Evolutionary conservation across 2,797 vertebrate genomes (phyloP), one percentile per base, ranked within the genome.

Genomic region (Sternotherus odoratus): DNA sequence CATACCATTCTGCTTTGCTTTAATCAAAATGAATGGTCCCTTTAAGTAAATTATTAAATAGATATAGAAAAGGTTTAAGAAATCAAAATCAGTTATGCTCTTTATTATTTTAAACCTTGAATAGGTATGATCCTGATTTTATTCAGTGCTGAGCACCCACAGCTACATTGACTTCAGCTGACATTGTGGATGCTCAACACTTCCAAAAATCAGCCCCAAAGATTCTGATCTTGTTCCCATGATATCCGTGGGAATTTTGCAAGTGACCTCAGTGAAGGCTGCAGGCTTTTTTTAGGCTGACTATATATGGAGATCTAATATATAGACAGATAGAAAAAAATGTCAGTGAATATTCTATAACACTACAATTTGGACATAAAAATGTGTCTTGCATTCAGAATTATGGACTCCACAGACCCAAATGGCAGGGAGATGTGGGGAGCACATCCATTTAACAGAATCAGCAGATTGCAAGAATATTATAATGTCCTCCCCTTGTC

Each of bases 301-400:
- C 26, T 79, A 86, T 79, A 79, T 85, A 12, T 85, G 1, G 2
- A 92, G 16, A 77, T 26, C 2, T 8, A 84, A 49, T 1, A 43
- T 23, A 51, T 79, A 80, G 2, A 13, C 69, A 77, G 72, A 49
- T 12, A 49, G 48, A 9, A 39, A 86, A 2, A 49, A 48, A 87
- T 88, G 8, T 15, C 91, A 11, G 4, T 88, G 89, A 86, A 53
- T 85, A 85, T 72, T 3, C 36, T 46, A 56, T 49, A 92, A 74
- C 5, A 77, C 54, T 85, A 21, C 23, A 79, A 83, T 85, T 0
- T n/a, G 12, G 23, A 36, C 5, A 36, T 26, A 66, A 83, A 30
- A 53, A 49, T 51, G 5, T 88, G 4, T 82, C 17, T 4, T 60
- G 85, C 75, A 66, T 74, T 56, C 60, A 50, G 1, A 56, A 85